Evolutionary conservation across 1,140 invertebrate species (phyloP).

Genomic region (Apis florea): DNA sequence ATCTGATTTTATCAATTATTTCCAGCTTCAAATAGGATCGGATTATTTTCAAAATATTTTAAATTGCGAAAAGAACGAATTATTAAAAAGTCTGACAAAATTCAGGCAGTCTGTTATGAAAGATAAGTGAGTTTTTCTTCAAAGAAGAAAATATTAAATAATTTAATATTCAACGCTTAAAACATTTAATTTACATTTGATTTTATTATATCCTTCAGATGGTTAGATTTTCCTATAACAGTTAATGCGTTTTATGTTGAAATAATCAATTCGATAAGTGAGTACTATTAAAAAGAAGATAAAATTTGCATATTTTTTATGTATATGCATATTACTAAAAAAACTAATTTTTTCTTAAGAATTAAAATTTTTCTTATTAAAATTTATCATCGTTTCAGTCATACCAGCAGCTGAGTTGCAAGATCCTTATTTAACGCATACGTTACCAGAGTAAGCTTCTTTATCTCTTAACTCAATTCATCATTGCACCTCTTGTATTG

Average conservation of each 20-base stretch:
- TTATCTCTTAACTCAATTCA: conserved; percentile 7
- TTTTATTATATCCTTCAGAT: conserved; percentile 54
- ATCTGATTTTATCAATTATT: neutral
- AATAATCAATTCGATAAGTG: conserved; percentile 85
- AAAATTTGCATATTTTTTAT: neutral
- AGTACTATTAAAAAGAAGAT: conserved; percentile 63
- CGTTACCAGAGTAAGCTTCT: conserved; percentile 63
- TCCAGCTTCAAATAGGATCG: conserved; percentile 49
- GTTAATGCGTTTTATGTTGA: conserved; percentile 86
- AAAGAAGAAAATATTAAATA: neutral
- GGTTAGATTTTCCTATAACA: conserved; percentile 80
- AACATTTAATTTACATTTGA: neutral
- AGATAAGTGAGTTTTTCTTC: neutral
- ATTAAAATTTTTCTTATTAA: neutral
- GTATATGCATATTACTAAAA: neutral
- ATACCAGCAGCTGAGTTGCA: conserved; percentile 86
- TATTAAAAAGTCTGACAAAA: neutral
- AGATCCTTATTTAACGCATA: conserved; percentile 82
- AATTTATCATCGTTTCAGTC: conserved; percentile 77
- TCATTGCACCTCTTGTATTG: neutral
- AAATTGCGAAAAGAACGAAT: conserved; percentile 34
- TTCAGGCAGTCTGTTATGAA: neutral
- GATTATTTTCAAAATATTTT: conserved; percentile 61
- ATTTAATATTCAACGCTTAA: neutral
- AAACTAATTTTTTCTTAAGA: neutral